Base-by-base conservation (phyloP, 2,888 invertebrate species). In the Branchipolynoe longqiensis region DNA sequence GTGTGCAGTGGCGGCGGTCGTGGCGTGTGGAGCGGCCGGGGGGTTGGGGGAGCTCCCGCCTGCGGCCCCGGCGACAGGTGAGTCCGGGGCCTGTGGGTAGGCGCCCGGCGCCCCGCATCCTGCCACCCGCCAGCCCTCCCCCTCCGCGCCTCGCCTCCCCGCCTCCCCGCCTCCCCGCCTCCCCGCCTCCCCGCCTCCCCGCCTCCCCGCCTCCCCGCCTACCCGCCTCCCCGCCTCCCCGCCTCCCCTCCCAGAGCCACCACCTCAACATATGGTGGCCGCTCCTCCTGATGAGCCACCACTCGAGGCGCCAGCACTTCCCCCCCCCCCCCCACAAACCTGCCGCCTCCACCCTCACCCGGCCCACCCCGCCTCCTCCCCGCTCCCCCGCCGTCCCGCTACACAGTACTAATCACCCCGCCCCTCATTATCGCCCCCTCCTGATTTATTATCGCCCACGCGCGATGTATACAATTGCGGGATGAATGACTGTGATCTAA, bases 31-130 rank as follows among this genome's bases (percentile, higher is more conserved):
- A 69, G 69, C 36, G 69, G 4, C 69, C 36, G 14, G 22, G 36
- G 38, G 25, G n/a, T 22, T 33, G 58, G 69, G 33, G 69, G 18
- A 38, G 33, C 38, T 69, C 33, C 8, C n/a, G n/a, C n/a, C n/a
- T n/a, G n/a, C n/a, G n/a, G n/a, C n/a, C 69, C 69, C 36, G 69
- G 36, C 69, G 69, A 36, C 69, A 69, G 69, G 69, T 69, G 69
- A 69, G 69, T 36, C n/a, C 33, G 69, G 38, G 69, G 69, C 69
- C 69, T 33, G 69, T 38, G 36, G 38, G 69, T 33, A 14, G 69
- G n/a, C 18, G n/a, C 36, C 69, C 69, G 36, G 14, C 69, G 14
- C 18, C 69, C 69, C 69, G 69, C 1, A n/a, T n/a, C n/a, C n/a
- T n/a, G n/a, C n/a, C n/a, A n/a, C n/a, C n/a, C n/a, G n/a, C n/a